Conservation (phyloP, 2,888 invertebrate species). For the Dysmachus trigonus region DNA sequence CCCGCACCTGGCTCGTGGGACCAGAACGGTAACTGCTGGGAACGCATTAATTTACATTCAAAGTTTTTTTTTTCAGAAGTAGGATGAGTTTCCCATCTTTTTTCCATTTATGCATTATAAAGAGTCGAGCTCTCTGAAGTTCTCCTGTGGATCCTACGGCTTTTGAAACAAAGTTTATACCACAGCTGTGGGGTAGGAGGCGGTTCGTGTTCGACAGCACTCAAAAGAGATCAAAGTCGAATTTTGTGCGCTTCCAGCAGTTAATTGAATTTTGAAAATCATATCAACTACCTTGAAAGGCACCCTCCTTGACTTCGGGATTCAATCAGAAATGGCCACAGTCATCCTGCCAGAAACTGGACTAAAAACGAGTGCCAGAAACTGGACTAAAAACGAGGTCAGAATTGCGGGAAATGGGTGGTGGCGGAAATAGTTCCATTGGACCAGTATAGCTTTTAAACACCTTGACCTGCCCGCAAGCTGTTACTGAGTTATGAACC, state of each 20-base stretch:
- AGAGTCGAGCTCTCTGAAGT: background rate
- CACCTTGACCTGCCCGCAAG: background rate
- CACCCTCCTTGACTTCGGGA: background rate
- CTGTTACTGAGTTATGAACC: conserved; percentile 7
- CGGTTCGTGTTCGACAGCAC: conserved; percentile 30
- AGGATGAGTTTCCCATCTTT: background rate
- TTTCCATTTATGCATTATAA: conserved; percentile 11
- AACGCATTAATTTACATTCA: conserved; percentile 32
- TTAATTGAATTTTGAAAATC: conserved; percentile 42
- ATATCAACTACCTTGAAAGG: conserved; percentile 14
- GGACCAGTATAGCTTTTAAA: background rate
- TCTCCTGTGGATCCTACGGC: background rate
- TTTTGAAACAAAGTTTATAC: conserved; percentile 15
- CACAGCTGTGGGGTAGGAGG: background rate
- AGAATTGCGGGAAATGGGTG: background rate
- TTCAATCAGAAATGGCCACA: background rate
- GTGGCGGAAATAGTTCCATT: background rate
- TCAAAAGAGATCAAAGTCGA: conserved; percentile 41
- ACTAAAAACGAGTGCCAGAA: background rate
- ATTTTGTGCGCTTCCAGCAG: conserved; percentile 30
- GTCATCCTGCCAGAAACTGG: background rate
- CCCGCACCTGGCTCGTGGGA: background rate
- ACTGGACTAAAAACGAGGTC: background rate
- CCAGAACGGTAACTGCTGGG: background rate
- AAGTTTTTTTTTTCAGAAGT: conserved; percentile 15